phyloP scores from a whole-genome alignment of 2,888 invertebrate species.

The Pediacus dermestoides region DNA sequence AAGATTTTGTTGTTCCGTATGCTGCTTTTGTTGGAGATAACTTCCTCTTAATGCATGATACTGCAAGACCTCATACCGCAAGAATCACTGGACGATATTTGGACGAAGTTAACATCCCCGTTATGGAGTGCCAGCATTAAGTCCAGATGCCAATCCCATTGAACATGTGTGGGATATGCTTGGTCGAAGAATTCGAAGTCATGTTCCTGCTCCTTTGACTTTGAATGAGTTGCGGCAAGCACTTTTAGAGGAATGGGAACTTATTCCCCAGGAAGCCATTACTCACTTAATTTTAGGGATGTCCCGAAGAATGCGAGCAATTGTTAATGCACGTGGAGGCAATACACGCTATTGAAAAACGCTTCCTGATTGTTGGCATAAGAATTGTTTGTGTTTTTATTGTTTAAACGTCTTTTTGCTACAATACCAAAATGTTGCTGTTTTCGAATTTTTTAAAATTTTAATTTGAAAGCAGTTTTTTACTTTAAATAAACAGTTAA shows the following conservation, averaged over 20 bases:
- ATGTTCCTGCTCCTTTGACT: slow-evolving; percentile 3
- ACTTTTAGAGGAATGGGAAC: slow-evolving; percentile 19
- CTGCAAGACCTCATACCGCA: too few relatives aligned
- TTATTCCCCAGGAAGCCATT: slow-evolving; percentile 17
- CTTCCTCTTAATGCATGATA: too few relatives aligned
- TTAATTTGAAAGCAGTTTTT: not conserved
- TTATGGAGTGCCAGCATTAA: too few relatives aligned
- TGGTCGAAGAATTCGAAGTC: slow-evolving; percentile 3
- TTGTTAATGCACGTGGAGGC: slow-evolving; percentile 7
- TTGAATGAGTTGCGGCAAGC: too few relatives aligned
- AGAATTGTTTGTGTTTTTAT: slow-evolving; percentile 1
- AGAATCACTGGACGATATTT: too few relatives aligned
- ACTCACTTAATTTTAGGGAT: slow-evolving; percentile 18
- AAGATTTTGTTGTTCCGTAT: too few relatives aligned
- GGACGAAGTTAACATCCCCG: too few relatives aligned
- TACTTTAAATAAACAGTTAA: slow-evolving; percentile 1
- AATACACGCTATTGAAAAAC: slow-evolving; percentile 8
- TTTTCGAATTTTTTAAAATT: not conserved
- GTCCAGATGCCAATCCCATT: too few relatives aligned
- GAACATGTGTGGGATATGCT: too few relatives aligned
- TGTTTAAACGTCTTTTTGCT: slow-evolving; percentile 2
- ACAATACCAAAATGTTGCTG: slow-evolving; percentile 1
- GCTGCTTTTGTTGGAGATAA: too few relatives aligned
- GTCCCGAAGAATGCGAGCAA: slow-evolving; percentile 3
- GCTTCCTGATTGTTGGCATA: slow-evolving; percentile 1